Conservation (phyloP, 2,888 invertebrate species). For the Troides aeacus region DNA sequence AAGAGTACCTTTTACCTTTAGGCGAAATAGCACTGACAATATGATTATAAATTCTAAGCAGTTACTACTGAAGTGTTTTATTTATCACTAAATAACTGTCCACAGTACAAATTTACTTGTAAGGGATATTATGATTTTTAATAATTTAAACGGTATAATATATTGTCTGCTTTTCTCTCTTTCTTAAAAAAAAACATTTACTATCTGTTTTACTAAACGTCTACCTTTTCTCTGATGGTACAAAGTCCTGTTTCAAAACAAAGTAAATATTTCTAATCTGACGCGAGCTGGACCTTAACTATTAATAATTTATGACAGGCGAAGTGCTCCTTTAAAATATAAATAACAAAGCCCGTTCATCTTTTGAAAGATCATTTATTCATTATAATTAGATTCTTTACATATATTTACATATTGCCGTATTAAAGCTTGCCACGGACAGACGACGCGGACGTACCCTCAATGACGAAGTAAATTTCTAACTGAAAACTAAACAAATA, state of each 20-base stretch:
- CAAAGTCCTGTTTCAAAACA: not conserved
- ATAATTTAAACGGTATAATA: no score
- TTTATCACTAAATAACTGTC: no score
- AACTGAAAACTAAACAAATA: not conserved
- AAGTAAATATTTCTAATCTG: conserved; percentile 22
- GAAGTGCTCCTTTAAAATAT: conserved; percentile 29
- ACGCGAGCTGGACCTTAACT: conserved; percentile 33
- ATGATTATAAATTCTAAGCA: no score
- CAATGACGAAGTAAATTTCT: conserved; percentile 13
- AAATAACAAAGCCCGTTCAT: conserved; percentile 33
- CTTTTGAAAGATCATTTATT: conserved; percentile 45
- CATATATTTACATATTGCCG: conserved; percentile 49
- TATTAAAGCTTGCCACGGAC: conserved; percentile 42
- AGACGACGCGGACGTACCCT: conserved; percentile 18
- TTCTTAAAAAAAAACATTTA: not conserved
- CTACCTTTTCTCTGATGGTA: not conserved
- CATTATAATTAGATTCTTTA: conserved; percentile 50
- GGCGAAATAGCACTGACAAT: no score
- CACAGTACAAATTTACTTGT: no score
- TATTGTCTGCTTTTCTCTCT: no score
- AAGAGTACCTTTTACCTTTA: no score
- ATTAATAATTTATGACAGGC: conserved; percentile 42
- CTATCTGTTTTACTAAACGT: not conserved
- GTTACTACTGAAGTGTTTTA: no score
- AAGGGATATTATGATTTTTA: no score